Base-by-base conservation (phyloP, 2,797 vertebrate genomes). In the Danio jaintianensis region DNA sequence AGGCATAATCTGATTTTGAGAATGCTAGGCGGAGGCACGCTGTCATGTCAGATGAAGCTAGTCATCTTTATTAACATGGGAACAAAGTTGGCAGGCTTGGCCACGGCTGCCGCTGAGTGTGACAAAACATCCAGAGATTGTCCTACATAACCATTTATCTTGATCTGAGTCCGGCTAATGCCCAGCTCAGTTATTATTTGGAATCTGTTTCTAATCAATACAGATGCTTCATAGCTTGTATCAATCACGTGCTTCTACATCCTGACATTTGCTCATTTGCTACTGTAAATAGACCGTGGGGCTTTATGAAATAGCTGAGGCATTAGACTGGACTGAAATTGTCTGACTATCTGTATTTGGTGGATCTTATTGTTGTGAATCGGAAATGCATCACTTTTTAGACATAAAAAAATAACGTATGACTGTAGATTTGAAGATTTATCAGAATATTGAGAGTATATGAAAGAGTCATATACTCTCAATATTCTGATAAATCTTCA, bases 1-100 rank as follows among this genome's bases (percentile, higher is more conserved):
- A 83, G 81, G 71, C 68, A 83, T 86, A 81, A 86, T 86, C 84
- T 66, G 77, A 85, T 87, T 86, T 86, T 75, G 77, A 75, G 70
- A 73, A 75, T 18, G 61, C 78, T 81, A 38, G 75, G 62, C 78
- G 62, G 63, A 82, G 75, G 64, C 81, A 59, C n/a, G 55, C 77
- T 75, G 69, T 84, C 77, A 40, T 76, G 72, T 48, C 40, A 75
- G 67, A 85, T 86, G 74, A 87, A 75, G 75, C 78, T 74, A 85
- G 66, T 82, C 82, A 81, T 86, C 78, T 83, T 87, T 86, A 85
- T 82, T 84, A 87, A 85, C 79, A 82, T 40, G 74, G 53, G 67
- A 79, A 53, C 67, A 81, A 79, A 84, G 66, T 74, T 80, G 80
- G 75, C 71, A 80, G 75, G 77, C 82, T 50, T 29, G 45, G 69